Percentiles rank a stretch among this genome's conserved stretches.
Conservation (phyloP, 2,797 vertebrate genomes). For the Hypotaenidia philippensis region DNA sequence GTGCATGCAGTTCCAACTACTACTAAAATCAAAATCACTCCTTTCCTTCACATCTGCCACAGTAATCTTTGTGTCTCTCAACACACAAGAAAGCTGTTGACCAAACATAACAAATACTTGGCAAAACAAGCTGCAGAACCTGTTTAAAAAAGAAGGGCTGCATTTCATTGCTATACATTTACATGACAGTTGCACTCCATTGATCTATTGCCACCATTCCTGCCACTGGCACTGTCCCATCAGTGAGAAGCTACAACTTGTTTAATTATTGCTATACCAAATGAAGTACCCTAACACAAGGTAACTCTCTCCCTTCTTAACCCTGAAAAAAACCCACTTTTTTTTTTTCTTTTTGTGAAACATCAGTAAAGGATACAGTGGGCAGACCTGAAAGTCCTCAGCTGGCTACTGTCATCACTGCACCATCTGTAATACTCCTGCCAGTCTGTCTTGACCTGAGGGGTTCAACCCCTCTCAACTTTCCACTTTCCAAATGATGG, state of each 20-base stretch:
- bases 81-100: background rate
- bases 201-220: background rate
- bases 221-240: background rate
- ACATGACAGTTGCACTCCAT: background rate
- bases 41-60: background rate
- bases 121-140: background rate
- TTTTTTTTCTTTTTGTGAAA: background rate
- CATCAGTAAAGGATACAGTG: background rate
- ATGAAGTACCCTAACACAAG: background rate
- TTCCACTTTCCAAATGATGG: background rate
- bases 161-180: background rate
- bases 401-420: background rate
- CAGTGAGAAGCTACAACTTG: background rate
- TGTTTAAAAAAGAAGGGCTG: background rate
- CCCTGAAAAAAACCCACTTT: background rate
- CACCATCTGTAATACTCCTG: background rate
- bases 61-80: background rate
- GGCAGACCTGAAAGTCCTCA: background rate
- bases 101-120: background rate
- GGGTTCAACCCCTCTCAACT: background rate
- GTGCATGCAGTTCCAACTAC: background rate
- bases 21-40: background rate
- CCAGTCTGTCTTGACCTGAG: background rate
- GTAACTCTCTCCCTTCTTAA: background rate
- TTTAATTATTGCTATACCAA: background rate